phyloP scores from a whole-genome alignment of 1,140 invertebrate genomes.

The Littorina saxatilis region DNA sequence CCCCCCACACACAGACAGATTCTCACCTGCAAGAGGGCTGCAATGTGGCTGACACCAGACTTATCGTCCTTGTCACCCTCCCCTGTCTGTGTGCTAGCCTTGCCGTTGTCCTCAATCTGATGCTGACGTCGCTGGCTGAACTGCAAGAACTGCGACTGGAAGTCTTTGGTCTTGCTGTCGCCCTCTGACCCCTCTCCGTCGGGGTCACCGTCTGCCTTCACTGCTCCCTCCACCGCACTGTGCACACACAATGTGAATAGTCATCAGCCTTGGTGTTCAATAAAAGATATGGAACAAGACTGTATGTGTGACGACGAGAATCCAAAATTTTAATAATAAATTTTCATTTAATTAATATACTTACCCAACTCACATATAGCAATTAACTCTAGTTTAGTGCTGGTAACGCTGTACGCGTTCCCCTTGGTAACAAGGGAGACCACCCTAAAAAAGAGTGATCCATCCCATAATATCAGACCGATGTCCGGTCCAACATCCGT shows the following conservation, averaged over 20 bases:
- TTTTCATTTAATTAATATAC: no score
- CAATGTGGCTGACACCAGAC: conserved; percentile 61
- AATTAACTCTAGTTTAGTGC: no score
- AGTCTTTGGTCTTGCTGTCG: conserved; percentile 58
- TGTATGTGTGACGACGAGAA: no score
- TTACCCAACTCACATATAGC: no score
- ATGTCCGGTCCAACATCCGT: no score
- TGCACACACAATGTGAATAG: not conserved
- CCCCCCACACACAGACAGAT: not conserved
- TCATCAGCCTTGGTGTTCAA: no score
- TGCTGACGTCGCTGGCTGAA: conserved; percentile 75
- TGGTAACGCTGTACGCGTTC: no score
- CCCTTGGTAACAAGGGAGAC: no score
- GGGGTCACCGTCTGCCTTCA: conserved; percentile 13
- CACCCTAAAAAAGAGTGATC: no score
- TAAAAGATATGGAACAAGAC: no score
- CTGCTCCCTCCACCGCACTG: conserved; percentile 22
- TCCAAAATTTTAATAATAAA: no score
- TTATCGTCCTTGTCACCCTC: conserved; percentile 47
- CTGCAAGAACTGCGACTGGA: conserved; percentile 75
- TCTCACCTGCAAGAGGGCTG: conserved; percentile 57
- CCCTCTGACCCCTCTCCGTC: conserved; percentile 37
- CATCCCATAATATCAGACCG: no score
- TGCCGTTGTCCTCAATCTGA: conserved; percentile 70
- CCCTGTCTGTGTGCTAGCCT: conserved; percentile 66